These are phyloP conservation scores for Drymonia ruficornis DNA, from an alignment of 2,888 invertebrate genomes.

Conservation along the genomic window DNA sequence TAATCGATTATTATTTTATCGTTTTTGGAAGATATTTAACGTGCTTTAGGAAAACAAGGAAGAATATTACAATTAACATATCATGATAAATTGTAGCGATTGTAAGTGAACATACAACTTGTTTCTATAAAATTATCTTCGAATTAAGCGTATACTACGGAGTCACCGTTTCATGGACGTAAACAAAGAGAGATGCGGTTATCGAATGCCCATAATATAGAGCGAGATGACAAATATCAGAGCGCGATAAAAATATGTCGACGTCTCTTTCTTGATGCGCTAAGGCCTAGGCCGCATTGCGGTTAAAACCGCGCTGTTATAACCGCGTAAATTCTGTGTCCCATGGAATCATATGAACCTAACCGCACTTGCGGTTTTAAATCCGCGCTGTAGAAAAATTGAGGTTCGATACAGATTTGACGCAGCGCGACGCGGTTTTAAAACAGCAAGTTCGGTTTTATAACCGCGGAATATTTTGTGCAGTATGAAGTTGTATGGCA, in stretches of 20 bases:
- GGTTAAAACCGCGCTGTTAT: no score
- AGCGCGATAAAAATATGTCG: conserved; percentile 46
- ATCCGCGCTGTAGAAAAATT: no score
- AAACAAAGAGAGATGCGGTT: conserved; percentile 73
- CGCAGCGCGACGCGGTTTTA: no score
- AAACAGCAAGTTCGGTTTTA: no score
- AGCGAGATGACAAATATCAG: conserved; percentile 55
- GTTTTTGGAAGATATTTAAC: conserved; percentile 10
- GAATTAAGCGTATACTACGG: conserved; percentile 58
- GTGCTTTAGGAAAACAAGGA: not conserved
- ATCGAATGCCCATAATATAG: conserved; percentile 59
- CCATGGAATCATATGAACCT: no score
- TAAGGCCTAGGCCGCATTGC: no score
- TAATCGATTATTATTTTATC: conserved; percentile 38
- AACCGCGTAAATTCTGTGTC: no score
- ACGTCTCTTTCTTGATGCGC: conserved; percentile 53
- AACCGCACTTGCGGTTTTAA: no score
- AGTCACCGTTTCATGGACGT: conserved; percentile 71
- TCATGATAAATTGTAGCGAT: not conserved
- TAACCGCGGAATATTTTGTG: no score
- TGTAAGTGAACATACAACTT: not conserved
- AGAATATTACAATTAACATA: not conserved
- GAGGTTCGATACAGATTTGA: no score
- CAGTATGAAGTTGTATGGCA: no score
- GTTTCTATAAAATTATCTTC: conserved; percentile 33